Percentiles rank a stretch among this genome's conserved stretches.
Evolutionary conservation across 2,888 invertebrate genomes (phyloP).

Genomic region (Epicampocera succincta): DNA sequence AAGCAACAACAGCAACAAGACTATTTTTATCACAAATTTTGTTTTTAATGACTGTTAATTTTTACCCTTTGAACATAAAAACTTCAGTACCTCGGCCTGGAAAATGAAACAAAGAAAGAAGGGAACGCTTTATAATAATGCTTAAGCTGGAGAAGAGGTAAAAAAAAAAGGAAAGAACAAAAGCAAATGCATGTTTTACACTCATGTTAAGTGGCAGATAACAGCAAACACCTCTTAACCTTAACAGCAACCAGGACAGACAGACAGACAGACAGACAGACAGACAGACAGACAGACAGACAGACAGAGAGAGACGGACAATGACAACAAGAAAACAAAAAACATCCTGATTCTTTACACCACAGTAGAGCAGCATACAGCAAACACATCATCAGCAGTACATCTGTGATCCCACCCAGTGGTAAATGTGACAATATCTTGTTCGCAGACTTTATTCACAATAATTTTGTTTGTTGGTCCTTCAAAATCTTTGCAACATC

Average conservation of each 20-base stretch:
- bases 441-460: too few species aligned
- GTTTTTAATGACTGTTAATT: constrained; percentile 66
- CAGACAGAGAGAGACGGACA: too few species aligned
- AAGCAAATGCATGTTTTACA: constrained; percentile 69
- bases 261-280: neutral
- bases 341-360: constrained; percentile 25
- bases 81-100: constrained; percentile 6
- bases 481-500: too few species aligned
- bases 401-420: neutral
- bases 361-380: constrained; percentile 11
- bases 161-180: constrained; percentile 42
- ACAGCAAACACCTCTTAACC: constrained; percentile 70
- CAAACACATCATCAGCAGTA: constrained; percentile 35
- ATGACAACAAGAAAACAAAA: constrained; percentile 16
- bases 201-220: constrained; percentile 70
- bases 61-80: constrained; percentile 56
- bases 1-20: constrained; percentile 3
- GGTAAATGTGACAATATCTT: too few species aligned
- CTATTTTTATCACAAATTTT: constrained; percentile 58
- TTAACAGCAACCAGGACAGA: constrained; percentile 29
- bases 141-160: too few species aligned
- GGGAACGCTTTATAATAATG: constrained; percentile 26
- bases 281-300: neutral
- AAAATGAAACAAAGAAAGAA: constrained; percentile 14
- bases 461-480: too few species aligned